Evolutionary conservation across 2,888 invertebrate species (phyloP), one percentile per base, ranked within the genome.

Genomic region (Periphyllus acericola): DNA sequence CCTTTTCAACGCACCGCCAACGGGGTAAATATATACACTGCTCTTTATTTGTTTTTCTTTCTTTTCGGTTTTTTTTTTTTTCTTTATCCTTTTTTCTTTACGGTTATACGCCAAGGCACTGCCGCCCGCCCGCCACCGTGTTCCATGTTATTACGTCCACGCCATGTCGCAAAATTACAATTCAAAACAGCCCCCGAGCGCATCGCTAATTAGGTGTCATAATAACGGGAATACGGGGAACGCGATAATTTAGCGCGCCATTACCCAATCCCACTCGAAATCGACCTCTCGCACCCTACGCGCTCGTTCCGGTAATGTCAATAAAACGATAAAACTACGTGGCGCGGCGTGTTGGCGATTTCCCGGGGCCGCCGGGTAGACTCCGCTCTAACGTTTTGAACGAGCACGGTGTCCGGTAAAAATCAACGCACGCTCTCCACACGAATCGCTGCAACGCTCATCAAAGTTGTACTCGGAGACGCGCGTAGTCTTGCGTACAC

Each of bases 311-410:
- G 29, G 32, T 75, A 60, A 83, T 75, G 75, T 83, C 74, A 83
- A 83, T 83, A 75, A 83, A 83, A 75, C 74, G 36, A 83, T 83
- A 75, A 40, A 66, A 66, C 25, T 34, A 74, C 17, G 72, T 5
- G 36, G 14, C 3, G 46, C 9, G 66, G 9, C 2, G n/a, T 14
- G n/a, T 14, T n/a, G 29, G 19, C 9, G 11, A 55, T 34, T 72
- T 36, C 25, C 34, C 25, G 1, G n/a, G 25, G 46, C n/a, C 8
- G 66, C 40, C 17, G 36, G 11, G 21, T 32, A 14, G 21, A 14
- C 25, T 60, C n/a, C n/a, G n/a, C n/a, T n/a, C n/a, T n/a, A n/a
- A n/a, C n/a, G n/a, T n/a, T n/a, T n/a, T n/a, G n/a, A n/a, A n/a
- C n/a, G n/a, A n/a, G n/a, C n/a, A n/a, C n/a, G n/a, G n/a, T n/a